Conservation (phyloP, 2,888 invertebrate species). For the Eretmocerus hayati region DNA sequence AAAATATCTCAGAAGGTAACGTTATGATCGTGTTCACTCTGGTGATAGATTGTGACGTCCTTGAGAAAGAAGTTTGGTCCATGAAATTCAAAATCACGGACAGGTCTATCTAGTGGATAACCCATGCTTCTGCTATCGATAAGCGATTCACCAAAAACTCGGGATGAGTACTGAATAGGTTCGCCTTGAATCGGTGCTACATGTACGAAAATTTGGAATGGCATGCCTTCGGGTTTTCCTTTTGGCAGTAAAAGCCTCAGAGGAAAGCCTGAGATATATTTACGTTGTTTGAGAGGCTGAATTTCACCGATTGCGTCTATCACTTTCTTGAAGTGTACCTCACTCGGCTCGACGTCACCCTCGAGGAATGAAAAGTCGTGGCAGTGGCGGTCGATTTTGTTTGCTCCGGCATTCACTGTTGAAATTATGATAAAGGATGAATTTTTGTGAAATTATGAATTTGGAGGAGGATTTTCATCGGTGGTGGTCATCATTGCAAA, state of each 20-base stretch:
- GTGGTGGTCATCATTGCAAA: too few species aligned
- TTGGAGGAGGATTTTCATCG: too few species aligned
- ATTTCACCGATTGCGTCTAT: constrained; percentile 45
- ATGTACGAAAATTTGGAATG: constrained; percentile 59
- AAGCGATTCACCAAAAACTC: constrained; percentile 38
- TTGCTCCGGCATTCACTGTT: constrained; percentile 56
- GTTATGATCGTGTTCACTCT: constrained; percentile 14
- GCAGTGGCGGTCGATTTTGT: constrained; percentile 62
- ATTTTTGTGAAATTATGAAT: too few species aligned
- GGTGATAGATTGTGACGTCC: constrained; percentile 55
- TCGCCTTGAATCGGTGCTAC: constrained; percentile 53
- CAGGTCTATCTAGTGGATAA: constrained; percentile 67
- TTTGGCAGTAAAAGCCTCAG: constrained; percentile 64
- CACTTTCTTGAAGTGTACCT: constrained; percentile 33
- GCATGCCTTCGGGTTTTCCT: constrained; percentile 61
- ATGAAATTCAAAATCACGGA: constrained; percentile 53
- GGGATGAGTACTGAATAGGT: constrained; percentile 47
- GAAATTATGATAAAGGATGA: too few species aligned
- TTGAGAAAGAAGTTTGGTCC: constrained; percentile 64
- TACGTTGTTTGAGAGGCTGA: constrained; percentile 46
- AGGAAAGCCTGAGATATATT: constrained; percentile 60
- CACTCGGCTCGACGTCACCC: constrained; percentile 49
- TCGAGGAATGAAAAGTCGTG: constrained; percentile 58
- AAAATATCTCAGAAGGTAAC: constrained; percentile 15
- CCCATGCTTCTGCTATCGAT: constrained; percentile 62